A percentile compares a stretch with the other conserved stretches of the same genome.
These are phyloP conservation scores for Musca domestica DNA, from an alignment of 1,140 invertebrate genomes.

Conservation along the genomic window DNA sequence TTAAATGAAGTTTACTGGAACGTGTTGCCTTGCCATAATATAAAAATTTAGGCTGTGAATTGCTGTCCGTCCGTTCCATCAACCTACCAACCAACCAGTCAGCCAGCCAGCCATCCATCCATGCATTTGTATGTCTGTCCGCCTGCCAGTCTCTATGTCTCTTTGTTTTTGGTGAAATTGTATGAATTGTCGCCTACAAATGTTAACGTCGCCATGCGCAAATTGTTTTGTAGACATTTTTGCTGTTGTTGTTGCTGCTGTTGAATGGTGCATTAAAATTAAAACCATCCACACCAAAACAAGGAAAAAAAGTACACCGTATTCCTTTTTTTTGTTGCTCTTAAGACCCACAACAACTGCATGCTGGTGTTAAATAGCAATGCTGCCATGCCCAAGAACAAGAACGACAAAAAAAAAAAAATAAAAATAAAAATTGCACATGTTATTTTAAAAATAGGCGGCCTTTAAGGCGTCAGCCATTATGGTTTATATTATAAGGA, in stretches of 20 bases:
- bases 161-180: not conserved
- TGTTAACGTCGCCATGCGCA: slow-evolving; percentile 21
- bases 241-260: not conserved
- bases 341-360: slow-evolving; percentile 1
- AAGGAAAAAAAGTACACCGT: not conserved
- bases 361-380: slow-evolving; percentile 21
- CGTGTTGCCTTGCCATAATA: not conserved
- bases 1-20: slow-evolving; percentile 1
- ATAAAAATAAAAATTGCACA: not conserved
- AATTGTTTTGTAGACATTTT: slow-evolving; percentile 22
- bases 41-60: too few relatives aligned
- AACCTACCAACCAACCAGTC: too few relatives aligned
- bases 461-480: slow-evolving; percentile 21
- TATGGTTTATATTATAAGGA: slow-evolving; percentile 11
- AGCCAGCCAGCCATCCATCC: too few relatives aligned
- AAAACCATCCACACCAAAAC: not conserved
- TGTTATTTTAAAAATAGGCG: slow-evolving; percentile 21
- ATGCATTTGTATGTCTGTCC: too few relatives aligned
- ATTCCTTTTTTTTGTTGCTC: not conserved
- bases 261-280: slow-evolving; percentile 4
- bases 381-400: slow-evolving; percentile 1
- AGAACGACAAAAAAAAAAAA: too few relatives aligned
- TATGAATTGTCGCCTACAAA: slow-evolving; percentile 8
- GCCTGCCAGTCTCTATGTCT: too few relatives aligned
- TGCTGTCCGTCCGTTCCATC: too few relatives aligned